Evolutionary conservation across 2,113 vertebrate species (phyloP).

Genomic region (Sander lucioperca): DNA sequence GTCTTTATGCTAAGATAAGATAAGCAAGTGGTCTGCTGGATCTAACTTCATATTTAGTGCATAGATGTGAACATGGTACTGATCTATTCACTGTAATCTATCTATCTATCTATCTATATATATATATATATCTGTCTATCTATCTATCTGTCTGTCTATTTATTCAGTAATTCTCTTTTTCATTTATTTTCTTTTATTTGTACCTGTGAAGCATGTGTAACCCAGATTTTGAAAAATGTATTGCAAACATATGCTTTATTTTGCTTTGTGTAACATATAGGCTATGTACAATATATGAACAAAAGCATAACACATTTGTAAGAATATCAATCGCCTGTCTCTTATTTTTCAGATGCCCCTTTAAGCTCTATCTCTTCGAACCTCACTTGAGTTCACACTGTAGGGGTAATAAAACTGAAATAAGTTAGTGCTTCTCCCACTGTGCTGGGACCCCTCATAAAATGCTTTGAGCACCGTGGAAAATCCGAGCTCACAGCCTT

Average conservation of each 20-base stretch:
- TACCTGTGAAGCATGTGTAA: neutral
- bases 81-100: too few species aligned
- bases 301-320: neutral
- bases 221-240: neutral
- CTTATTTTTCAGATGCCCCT: conserved; percentile 5
- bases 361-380: conserved; percentile 28
- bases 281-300: too few species aligned
- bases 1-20: too few species aligned
- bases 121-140: too few species aligned
- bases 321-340: neutral
- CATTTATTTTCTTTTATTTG: neutral
- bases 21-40: too few species aligned
- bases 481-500: conserved; percentile 42
- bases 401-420: conserved; percentile 59
- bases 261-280: neutral
- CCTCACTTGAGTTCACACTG: conserved; percentile 43
- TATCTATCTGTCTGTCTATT: too few species aligned
- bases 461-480: conserved; percentile 64
- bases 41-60: too few species aligned
- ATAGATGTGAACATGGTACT: too few species aligned
- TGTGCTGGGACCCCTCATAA: conserved; percentile 66
- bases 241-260: too few species aligned
- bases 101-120: too few species aligned
- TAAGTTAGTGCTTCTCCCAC: conserved; percentile 65
- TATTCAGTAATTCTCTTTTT: neutral